Evolutionary conservation across 2,888 invertebrate genomes (phyloP).

Genomic region (Julus scanicus): DNA sequence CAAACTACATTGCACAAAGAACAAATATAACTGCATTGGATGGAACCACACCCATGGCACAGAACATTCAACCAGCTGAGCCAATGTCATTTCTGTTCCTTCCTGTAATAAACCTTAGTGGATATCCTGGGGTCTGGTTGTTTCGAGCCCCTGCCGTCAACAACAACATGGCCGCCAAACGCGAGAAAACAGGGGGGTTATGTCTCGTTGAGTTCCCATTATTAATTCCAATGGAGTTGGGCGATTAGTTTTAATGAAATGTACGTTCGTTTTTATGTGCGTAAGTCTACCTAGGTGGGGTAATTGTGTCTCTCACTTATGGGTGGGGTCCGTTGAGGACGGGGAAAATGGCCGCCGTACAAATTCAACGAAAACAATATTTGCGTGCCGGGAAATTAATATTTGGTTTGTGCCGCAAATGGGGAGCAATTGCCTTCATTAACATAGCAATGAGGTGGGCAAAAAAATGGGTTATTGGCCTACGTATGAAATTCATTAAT

Average conservation of each 20-base stretch:
- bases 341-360: neutral
- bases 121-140: neutral
- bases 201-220: neutral
- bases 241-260: conserved; percentile 39
- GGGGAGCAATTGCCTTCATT: conserved; percentile 38
- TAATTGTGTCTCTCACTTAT: neutral
- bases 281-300: neutral
- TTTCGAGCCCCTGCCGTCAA: conserved; percentile 17
- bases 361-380: conserved; percentile 30
- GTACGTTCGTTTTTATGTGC: neutral
- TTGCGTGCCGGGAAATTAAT: conserved; percentile 27
- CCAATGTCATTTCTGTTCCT: conserved; percentile 9
- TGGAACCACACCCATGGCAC: conserved; percentile 8
- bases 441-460: neutral
- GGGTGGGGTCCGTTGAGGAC: conserved; percentile 14
- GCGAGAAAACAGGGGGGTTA: neutral
- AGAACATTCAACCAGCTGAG: neutral
- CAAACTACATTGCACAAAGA: neutral
- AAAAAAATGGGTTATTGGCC: neutral
- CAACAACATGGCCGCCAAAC: conserved; percentile 25
- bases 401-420: conserved; percentile 34
- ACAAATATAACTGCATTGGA: neutral
- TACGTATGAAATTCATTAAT: neutral
- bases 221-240: neutral
- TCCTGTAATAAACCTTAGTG: conserved; percentile 14